Conservation (phyloP, 2,888 invertebrate species). For the Hipparchia sbordonii region DNA sequence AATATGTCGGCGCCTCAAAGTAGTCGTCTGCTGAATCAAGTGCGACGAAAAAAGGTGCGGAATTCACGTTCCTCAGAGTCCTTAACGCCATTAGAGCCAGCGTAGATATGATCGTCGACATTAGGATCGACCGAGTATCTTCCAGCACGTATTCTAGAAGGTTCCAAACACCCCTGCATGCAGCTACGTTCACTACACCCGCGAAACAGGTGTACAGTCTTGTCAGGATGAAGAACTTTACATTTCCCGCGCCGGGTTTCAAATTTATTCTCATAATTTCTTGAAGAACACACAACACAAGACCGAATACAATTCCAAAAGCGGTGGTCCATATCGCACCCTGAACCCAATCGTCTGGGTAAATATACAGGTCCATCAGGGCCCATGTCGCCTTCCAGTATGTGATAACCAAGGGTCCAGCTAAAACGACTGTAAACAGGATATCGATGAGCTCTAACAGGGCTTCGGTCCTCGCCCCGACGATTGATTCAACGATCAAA, state of each 20-base stretch:
- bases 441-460: conserved; percentile 85
- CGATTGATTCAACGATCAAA: conserved; percentile 23
- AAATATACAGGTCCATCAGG: conserved; percentile 87
- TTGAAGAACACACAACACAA: conserved; percentile 85
- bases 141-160: conserved; percentile 82
- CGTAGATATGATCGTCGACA: conserved; percentile 82
- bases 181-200: conserved; percentile 88
- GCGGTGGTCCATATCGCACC: conserved; percentile 84
- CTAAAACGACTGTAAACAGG: conserved; percentile 68
- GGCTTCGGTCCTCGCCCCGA: conserved; percentile 33
- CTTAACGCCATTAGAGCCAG: conserved; percentile 84
- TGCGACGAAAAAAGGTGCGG: conserved; percentile 87
- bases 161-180: conserved; percentile 90
- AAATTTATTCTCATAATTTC: conserved; percentile 70
- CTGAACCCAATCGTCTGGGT: conserved; percentile 77
- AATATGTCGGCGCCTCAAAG: conserved; percentile 90
- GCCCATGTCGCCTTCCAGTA: conserved; percentile 94
- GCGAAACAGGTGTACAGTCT: conserved; percentile 87
- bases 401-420: conserved; percentile 91
- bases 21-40: conserved; percentile 87
- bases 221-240: conserved; percentile 85
- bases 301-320: conserved; percentile 85
- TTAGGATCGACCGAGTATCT: conserved; percentile 70
- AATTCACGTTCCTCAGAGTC: conserved; percentile 87
- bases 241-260: conserved; percentile 84